These are phyloP conservation scores for Drosophila prolongata DNA, from an alignment of 2,888 invertebrate genomes.

Conservation along the genomic window DNA sequence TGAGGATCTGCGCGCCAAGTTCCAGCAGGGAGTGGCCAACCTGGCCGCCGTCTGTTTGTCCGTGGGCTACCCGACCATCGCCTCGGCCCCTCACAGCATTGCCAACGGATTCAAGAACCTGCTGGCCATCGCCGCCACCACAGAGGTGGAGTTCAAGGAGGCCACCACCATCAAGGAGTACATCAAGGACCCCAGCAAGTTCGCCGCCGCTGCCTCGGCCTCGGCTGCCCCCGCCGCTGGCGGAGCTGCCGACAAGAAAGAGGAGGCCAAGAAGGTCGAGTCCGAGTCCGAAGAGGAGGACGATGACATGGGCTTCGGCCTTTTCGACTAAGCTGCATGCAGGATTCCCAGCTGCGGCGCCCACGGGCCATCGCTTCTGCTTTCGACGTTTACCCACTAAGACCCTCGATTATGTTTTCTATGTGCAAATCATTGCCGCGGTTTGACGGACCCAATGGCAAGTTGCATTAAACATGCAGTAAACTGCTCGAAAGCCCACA, in stretches of 20 bases:
- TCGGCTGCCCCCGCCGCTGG: conserved; percentile 87
- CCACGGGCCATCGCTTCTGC: conserved; percentile 25
- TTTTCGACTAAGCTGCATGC: conserved; percentile 89
- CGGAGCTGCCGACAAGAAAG: conserved; percentile 87
- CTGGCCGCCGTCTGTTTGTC: conserved; percentile 96
- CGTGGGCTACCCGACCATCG: conserved; percentile 98
- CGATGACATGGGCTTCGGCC: conserved; percentile 99
- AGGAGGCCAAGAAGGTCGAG: conserved; percentile 92
- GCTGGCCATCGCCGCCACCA: conserved; percentile 97
- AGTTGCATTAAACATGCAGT: conserved; percentile 72
- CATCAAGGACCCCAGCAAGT: conserved; percentile 98
- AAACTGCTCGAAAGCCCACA: conserved; percentile 48
- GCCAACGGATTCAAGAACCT: conserved; percentile 99
- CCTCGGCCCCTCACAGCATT: conserved; percentile 98
- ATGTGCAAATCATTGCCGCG: conserved; percentile 82
- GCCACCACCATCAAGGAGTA: conserved; percentile 96
- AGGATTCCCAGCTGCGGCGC: conserved; percentile 2
- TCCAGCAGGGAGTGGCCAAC: conserved; percentile 97
- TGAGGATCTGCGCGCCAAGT: conserved; percentile 95
- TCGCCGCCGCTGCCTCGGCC: conserved; percentile 88
- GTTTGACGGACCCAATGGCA: conserved; percentile 84
- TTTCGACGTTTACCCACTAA: conserved; percentile 49
- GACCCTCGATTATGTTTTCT: conserved; percentile 24
- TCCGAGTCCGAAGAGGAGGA: conserved; percentile 91
- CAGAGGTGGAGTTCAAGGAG: conserved; percentile 97